These are phyloP conservation scores for Diaphora mendica DNA, from an alignment of 2,888 invertebrate genomes.

Conservation along the genomic window DNA sequence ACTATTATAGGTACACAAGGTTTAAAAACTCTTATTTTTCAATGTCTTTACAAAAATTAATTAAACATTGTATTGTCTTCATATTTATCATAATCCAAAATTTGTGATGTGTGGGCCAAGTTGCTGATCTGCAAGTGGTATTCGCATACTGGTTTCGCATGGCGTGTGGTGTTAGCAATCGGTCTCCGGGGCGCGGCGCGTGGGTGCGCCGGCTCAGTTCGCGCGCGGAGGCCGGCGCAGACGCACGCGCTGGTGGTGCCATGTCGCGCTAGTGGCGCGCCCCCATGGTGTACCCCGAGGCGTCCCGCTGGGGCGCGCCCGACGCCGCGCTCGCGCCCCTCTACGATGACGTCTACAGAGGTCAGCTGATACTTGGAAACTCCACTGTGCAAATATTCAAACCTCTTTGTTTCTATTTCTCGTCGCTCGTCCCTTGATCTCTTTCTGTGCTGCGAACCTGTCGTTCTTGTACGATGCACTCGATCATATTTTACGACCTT, in stretches of 20 bases:
- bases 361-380: slow-evolving; percentile 81
- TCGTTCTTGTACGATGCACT: slow-evolving; percentile 40
- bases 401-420: slow-evolving; percentile 63
- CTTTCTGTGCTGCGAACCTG: slow-evolving; percentile 52
- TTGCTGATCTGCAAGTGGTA: slow-evolving; percentile 7
- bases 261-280: slow-evolving; percentile 76
- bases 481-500: slow-evolving; percentile 43
- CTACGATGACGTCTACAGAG: slow-evolving; percentile 89
- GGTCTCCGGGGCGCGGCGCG: slow-evolving; percentile 14
- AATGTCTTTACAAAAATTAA: not conserved
- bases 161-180: slow-evolving; percentile 32
- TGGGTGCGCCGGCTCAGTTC: slow-evolving; percentile 63
- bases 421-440: slow-evolving; percentile 16
- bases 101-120: not conserved
- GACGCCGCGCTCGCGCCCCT: slow-evolving; percentile 88
- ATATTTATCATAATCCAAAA: not conserved
- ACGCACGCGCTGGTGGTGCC: slow-evolving; percentile 76
- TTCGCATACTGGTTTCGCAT: slow-evolving; percentile 22
- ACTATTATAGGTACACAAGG: not conserved
- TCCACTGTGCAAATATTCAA: slow-evolving; percentile 53
- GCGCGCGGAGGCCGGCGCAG: slow-evolving; percentile 80
- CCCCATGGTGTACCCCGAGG: slow-evolving; percentile 88
- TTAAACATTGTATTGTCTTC: too few relatives aligned
- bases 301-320: slow-evolving; percentile 87
- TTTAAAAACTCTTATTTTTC: not conserved